Evolutionary conservation across 2,797 vertebrate species (phyloP).

Genomic region (Podarcis lilfordi): DNA sequence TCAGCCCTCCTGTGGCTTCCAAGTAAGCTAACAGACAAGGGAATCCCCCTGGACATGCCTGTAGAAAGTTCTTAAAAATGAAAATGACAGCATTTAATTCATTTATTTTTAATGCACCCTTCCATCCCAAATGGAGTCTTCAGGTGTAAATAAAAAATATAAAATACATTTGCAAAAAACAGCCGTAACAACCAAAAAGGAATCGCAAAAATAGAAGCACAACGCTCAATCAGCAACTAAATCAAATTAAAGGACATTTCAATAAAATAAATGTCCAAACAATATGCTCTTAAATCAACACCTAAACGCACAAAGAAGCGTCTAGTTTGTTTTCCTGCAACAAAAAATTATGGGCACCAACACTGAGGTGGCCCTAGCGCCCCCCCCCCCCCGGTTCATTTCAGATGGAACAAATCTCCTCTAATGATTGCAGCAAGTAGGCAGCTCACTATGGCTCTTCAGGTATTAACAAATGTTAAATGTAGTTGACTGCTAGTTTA

Average conservation of each 20-base stretch:
- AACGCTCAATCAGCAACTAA: not conserved
- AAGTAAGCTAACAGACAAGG: not conserved
- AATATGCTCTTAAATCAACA: not conserved
- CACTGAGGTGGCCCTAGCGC: not conserved
- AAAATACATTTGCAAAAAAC: not conserved
- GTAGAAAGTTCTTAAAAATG: not conserved
- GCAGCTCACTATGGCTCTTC: not conserved
- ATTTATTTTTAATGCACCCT: not conserved
- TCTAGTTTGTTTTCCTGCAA: not conserved
- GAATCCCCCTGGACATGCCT: not conserved
- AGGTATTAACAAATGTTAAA: not conserved
- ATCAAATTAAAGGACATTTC: not conserved
- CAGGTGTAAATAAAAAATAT: not conserved
- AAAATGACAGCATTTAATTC: not conserved
- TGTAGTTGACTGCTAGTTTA: not conserved
- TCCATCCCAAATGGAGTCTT: not conserved
- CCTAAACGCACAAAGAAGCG: not conserved
- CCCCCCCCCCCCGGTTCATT: not conserved
- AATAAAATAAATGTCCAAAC: not conserved
- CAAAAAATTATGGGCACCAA: not conserved
- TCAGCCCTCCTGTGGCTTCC: not conserved
- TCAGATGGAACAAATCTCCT: not conserved
- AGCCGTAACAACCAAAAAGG: not conserved
- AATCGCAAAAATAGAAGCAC: not conserved
- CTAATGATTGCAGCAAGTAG: not conserved